Evolutionary conservation across 2,113 vertebrate genomes (phyloP).

Genomic region (Gracilinanus agilis): DNA sequence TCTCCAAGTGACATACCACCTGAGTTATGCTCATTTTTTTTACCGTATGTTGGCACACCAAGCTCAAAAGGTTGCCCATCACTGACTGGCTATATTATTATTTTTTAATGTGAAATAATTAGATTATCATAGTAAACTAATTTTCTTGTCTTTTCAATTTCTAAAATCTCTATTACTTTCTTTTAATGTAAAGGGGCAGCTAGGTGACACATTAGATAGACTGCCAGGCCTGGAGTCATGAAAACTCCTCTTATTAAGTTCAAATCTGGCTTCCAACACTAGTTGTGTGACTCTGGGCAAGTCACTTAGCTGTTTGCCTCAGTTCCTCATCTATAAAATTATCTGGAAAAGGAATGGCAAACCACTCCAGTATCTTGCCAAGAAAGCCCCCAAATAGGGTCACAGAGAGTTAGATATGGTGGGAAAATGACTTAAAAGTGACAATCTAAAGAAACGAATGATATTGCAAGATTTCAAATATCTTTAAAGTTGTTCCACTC

Average conservation of each 20-base stretch:
- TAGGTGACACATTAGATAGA: not conserved
- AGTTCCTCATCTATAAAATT: not conserved
- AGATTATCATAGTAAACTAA: not conserved
- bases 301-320: not conserved
- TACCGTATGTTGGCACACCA: too few species aligned
- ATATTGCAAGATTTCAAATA: not conserved
- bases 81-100: not conserved
- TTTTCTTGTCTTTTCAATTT: not conserved
- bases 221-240: not conserved
- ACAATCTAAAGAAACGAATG: not conserved
- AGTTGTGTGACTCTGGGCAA: not conserved
- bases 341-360: not conserved
- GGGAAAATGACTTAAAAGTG: not conserved
- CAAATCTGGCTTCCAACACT: not conserved
- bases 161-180: not conserved
- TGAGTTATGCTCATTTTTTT: too few species aligned
- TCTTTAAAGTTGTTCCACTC: not conserved
- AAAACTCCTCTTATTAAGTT: not conserved
- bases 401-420: not conserved
- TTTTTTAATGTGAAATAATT: constrained; percentile 1
- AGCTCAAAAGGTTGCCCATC: too few species aligned
- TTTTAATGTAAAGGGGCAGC: not conserved
- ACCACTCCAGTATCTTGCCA: not conserved
- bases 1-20: too few species aligned
- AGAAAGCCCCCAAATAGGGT: not conserved